Evolutionary conservation across 2,888 invertebrate genomes (phyloP).

Genomic region (Cyrtodaria siliqua): DNA sequence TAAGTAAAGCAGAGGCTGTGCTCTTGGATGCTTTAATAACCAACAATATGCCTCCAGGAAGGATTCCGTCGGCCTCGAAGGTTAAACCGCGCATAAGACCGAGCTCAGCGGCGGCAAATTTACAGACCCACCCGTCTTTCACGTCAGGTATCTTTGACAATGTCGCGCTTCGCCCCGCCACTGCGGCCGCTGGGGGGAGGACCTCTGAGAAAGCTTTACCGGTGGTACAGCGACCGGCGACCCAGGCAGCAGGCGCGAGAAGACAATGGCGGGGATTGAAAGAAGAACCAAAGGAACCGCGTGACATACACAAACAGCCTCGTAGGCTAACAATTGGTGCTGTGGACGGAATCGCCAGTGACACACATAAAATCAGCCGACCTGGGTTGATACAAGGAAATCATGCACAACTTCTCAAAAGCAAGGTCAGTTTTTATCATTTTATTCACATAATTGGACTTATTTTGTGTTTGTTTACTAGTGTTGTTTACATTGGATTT

Average conservation of each 20-base stretch:
- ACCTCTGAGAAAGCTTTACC: conserved; percentile 34
- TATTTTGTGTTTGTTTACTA: conserved; percentile 43
- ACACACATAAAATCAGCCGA: conserved; percentile 61
- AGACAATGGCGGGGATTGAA: conserved; percentile 59
- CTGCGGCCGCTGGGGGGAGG: conserved; percentile 69
- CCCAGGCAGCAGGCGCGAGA: conserved; percentile 77
- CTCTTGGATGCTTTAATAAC: conserved; percentile 43
- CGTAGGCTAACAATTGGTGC: conserved; percentile 79
- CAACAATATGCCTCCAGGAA: conserved; percentile 56
- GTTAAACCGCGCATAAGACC: conserved; percentile 79
- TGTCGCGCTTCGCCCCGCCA: conserved; percentile 73
- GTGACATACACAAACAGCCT: conserved; percentile 70
- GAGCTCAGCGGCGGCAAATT: conserved; percentile 83
- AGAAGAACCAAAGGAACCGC: conserved; percentile 58
- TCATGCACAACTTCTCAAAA: conserved; percentile 71
- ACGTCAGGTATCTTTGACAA: conserved; percentile 80
- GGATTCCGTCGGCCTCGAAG: conserved; percentile 54
- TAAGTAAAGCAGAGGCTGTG: conserved; percentile 39
- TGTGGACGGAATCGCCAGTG: conserved; percentile 80
- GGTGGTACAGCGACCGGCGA: conserved; percentile 74
- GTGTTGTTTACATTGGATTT: conserved; percentile 20
- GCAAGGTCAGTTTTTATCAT: conserved; percentile 70
- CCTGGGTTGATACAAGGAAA: conserved; percentile 67
- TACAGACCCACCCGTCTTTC: conserved; percentile 83
- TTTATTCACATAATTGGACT: background rate